Conservation (phyloP, 2,797 vertebrate genomes). For the Urocyon cinereoargenteus region DNA sequence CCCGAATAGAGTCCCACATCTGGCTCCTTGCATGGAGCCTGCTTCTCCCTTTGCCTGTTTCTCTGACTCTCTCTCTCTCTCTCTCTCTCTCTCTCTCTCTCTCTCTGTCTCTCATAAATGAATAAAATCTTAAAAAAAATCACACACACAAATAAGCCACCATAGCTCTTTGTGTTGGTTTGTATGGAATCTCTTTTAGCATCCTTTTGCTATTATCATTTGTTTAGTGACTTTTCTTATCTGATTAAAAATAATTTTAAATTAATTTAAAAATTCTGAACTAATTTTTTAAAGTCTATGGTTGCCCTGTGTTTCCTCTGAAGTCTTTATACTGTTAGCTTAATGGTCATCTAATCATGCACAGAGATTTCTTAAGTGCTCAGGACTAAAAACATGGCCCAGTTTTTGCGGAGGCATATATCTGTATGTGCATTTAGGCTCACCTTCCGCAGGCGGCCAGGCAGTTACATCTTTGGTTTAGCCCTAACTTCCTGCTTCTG, state of each 20-base stretch:
- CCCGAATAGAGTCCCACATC: too few relatives aligned
- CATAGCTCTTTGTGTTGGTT: not conserved
- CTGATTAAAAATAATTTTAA: not conserved
- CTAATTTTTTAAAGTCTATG: not conserved
- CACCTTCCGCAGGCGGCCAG: not conserved
- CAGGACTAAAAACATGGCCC: not conserved
- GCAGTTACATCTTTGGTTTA: not conserved
- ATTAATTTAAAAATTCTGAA: not conserved
- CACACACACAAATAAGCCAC: not conserved
- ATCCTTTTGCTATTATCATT: not conserved
- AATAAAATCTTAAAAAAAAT: too few relatives aligned
- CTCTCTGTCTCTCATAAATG: too few relatives aligned
- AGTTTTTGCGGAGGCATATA: not conserved
- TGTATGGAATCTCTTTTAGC: not conserved
- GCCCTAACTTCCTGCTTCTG: not conserved
- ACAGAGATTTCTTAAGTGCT: not conserved
- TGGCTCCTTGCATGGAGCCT: too few relatives aligned
- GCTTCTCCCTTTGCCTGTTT: too few relatives aligned
- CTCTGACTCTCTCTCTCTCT: too few relatives aligned
- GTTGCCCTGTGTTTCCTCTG: not conserved
- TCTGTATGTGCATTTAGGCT: not conserved
- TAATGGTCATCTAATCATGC: not conserved
- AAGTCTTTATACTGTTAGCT: not conserved
- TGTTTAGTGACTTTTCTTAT: not conserved
- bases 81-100: too few relatives aligned